Evolutionary conservation across 2,888 invertebrate species (phyloP), one percentile per base, ranked within the genome.

Genomic region (Ichneumoninae sp.): DNA sequence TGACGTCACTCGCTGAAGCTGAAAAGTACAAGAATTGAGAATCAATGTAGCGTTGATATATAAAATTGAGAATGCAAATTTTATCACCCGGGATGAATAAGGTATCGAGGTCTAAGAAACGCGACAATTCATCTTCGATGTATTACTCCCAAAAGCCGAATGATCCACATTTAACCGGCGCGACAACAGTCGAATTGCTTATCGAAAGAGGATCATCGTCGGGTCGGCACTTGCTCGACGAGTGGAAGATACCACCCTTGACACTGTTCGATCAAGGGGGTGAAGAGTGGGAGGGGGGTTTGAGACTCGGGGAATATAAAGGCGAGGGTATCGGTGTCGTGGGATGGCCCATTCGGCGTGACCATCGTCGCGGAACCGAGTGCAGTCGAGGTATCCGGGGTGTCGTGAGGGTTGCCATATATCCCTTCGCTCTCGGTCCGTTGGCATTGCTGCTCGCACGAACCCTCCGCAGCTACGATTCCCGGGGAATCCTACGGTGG

Each of bases 241-340:
- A 66, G 74, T 63, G 54, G 47, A 26, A 60, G 79, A 77, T 57
- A 36, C 33, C 63, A 13, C 74, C 44, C 22, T 60, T 54, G 40
- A 68, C 63, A 47, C 22, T 44, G 75, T 82, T 76, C 47, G 73
- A 68, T 78, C 54, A 54, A 16, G 63, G 40, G 40, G 10, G 40
- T 5, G 40, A 40, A 40, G 8, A 40, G 40, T 10, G 47, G 33
- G 68, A 65, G 19, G 30, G 71, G 0, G 63, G 68, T 47, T 10
- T 8, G 10, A 57, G 22, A 70, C 33, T 63, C 30, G 47, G 50
- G 87, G 89, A 90, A 91, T 90, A 93, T 92, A 92, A 92, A 92
- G 91, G 92, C 90, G 90, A 91, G 91, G 87, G 90, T 92, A 92
- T 92, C 89, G 92, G 91, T 92, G 92, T 90, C 92, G 89, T 89